Evolutionary conservation across 2,888 invertebrate genomes (phyloP), one percentile per base, ranked within the genome.

Genomic region (Nomada goodeniana): DNA sequence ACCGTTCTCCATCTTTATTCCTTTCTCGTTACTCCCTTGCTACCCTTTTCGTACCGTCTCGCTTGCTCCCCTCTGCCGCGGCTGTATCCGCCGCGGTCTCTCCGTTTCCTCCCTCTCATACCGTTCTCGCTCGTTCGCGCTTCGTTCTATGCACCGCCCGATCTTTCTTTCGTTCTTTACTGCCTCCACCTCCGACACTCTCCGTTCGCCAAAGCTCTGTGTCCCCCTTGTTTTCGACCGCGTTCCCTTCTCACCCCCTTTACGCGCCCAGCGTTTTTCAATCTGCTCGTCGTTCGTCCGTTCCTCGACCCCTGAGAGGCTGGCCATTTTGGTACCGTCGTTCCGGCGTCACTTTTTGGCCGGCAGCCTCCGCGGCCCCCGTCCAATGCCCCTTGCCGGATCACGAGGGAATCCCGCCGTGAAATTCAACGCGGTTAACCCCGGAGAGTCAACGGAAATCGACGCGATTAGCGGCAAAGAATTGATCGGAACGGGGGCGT

Each of bases 381-480:
- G 20, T 50, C 26, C 15, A 53, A 9, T 47, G 26, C 15, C 23
- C 26, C n/a, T 29, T 36, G 23, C 1, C 15, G 13, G 29, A 11
- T 29, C 1, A 13, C 5, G 18, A 13, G 29, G 15, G 29, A 53
- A 36, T 29, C 29, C 36, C 47, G 13, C 4, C 18, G 63, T 63
- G 44, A 20, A 47, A 64, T 64, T 64, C 29, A 23, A 26, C 23
- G 57, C 23, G 9, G 36, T 68, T 11, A 36, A 18, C 13, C 23
- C 47, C 42, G 69, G 69, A 10, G 57, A 29, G 26, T 2, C 53
- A 44, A 18, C 67, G 84, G 81, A 85, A 85, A 88, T 83, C 81
- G 82, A 78, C 67, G 76, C 83, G 87, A 85, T 89, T 85, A 85
- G 71, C 83, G 75, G 59, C n/a, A 53, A 50, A 55, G 60, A 74